Base-by-base conservation (phyloP, 2,888 invertebrate genomes). In the Mycalesis mineus region DNA sequence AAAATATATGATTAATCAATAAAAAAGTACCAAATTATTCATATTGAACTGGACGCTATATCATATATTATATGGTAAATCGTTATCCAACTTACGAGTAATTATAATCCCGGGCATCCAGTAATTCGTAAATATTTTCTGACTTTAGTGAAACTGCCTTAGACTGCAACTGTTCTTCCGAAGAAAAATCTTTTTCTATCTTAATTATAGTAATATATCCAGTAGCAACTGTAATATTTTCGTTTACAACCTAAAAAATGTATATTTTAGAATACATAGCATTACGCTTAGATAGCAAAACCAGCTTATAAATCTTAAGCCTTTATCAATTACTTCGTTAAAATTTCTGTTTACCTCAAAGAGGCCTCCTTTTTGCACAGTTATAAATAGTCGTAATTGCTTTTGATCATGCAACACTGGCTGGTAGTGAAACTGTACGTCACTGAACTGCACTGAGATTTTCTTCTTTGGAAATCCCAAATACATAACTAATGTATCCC, bases 401-500 rank as follows among this genome's bases (percentile, higher is more conserved):
- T 90, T 91, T 39, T 92, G 91, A 51, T 91, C 85, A 0, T 73
- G 70, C 31, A 85, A 47, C n/a, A 92, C 84, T 42, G 97, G 88
- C 61, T 93, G 92, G 0, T 94, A 63, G 41, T 73, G 68, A 11
- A 84, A 67, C 93, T 51, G 94, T 92, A 77, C 93, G 83, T 73
- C 94, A 78, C 60, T 94, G 61, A 82, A 95, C 11, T 93, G 91
- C 1, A 97, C 93, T 0, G 95, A 91, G 28, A 95, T 73, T 63
- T 93, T 89, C 61, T 92, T 91, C 66, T 87, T 77, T 2, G 90
- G 73, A 28, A 88, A 83, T 1, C 91, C 91, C 14, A 72, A 22
- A 71, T 91, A 85, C 74, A 93, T 87, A 0, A 93, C 92, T 7
- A 94, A 72, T 0, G 93, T 93, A 69, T 94, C 93, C 95, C 95